Percentiles rank a stretch among this genome's conserved stretches.
These are phyloP conservation scores for Machaerirhynchus nigripectus DNA, from an alignment of 2,113 vertebrate genomes.

Conservation along the genomic window DNA sequence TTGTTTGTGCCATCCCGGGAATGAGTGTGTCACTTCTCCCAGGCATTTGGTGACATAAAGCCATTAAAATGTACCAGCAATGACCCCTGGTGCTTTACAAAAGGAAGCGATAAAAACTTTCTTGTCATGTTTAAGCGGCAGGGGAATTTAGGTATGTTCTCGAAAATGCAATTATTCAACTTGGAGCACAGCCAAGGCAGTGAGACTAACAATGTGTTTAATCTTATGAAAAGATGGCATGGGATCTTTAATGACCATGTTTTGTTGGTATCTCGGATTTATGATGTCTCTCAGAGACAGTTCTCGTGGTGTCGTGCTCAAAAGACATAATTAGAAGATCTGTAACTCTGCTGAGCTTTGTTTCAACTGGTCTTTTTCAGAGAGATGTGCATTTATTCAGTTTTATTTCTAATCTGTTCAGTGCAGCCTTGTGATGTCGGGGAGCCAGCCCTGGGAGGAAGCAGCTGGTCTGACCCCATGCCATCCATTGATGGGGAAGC, in stretches of 20 bases:
- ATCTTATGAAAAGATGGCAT: constrained; percentile 22
- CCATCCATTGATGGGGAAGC: constrained; percentile 46
- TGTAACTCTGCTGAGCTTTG: constrained; percentile 8
- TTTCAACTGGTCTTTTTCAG: constrained; percentile 31
- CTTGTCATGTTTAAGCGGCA: constrained; percentile 1
- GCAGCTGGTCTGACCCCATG: constrained; percentile 68
- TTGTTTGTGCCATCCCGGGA: neutral
- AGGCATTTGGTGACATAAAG: neutral
- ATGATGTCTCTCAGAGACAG: constrained; percentile 13
- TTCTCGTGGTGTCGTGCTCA: neutral
- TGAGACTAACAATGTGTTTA: constrained; percentile 31
- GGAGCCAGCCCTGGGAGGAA: constrained; percentile 66
- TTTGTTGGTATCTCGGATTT: constrained; percentile 9
- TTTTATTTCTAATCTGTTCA: constrained; percentile 34
- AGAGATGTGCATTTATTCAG: constrained; percentile 32
- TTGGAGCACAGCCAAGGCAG: constrained; percentile 37
- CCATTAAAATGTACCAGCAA: neutral
- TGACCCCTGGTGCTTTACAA: constrained; percentile 1
- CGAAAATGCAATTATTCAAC: constrained; percentile 31
- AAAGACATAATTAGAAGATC: constrained; percentile 50
- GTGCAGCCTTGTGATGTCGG: constrained; percentile 50
- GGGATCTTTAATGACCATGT: constrained; percentile 32
- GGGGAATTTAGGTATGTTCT: constrained; percentile 37
- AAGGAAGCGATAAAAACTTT: neutral
- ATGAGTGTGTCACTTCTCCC: neutral